phyloP scores from a whole-genome alignment of 2,113 vertebrate genomes.

The Phalacrocorax aristotelis region DNA sequence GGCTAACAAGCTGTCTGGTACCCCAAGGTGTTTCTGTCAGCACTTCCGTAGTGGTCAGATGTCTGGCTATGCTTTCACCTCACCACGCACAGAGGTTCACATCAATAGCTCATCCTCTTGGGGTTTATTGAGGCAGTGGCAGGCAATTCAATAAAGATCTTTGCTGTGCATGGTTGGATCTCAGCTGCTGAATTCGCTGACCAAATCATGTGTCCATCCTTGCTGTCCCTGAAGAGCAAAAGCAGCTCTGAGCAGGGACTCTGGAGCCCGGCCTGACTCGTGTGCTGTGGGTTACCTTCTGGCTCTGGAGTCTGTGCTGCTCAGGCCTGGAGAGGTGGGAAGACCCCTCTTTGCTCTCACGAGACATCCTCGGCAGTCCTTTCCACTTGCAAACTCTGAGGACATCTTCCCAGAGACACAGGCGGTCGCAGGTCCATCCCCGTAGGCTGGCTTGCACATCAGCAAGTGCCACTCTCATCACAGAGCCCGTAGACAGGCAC shows the following conservation, averaged over 20 bases:
- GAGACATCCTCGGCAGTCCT: not conserved
- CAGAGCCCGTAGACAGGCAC: not conserved
- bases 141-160: not conserved
- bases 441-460: not conserved
- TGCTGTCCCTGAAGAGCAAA: not conserved
- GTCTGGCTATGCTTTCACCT: not conserved
- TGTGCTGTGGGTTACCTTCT: not conserved
- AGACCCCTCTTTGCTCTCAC: not conserved
- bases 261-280: not conserved
- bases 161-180: not conserved
- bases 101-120: not conserved
- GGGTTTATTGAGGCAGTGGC: not conserved
- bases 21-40: not conserved
- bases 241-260: not conserved
- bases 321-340: not conserved
- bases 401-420: not conserved
- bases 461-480: not conserved
- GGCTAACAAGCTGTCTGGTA: not conserved
- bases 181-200: not conserved
- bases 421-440: not conserved
- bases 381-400: not conserved
- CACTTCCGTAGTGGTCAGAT: not conserved
- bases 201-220: not conserved
- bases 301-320: not conserved
- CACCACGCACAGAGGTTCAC: not conserved